Base-by-base conservation (phyloP, 2,888 invertebrate species). In the Caenorhabditis sinica region DNA sequence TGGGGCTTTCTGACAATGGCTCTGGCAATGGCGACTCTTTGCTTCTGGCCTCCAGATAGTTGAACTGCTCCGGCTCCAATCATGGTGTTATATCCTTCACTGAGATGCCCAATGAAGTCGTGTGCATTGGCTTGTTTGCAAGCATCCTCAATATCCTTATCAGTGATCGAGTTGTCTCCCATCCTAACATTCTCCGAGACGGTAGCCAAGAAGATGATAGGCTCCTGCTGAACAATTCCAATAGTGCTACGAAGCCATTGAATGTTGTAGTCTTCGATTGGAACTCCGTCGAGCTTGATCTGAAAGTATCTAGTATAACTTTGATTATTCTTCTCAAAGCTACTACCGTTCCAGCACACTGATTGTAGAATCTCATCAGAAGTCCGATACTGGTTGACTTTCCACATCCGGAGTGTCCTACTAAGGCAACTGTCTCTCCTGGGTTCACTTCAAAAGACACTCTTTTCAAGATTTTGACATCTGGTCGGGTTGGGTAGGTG, bases 211-310 rank as follows among this genome's bases (percentile, higher is more conserved):
- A 93, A 93, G 58, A 94, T 87, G 2, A 93, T 92, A 8, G 93
- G 93, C 69, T 94, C 94, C 88, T 94, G 94, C 13, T 93, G 93
- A 5, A 94, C 94, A 63, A 93, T 82, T 17, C 93, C 90, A 15
- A 93, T 90, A 83, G 93, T 92, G 74, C 89, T 80, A 68, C 93
- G 93, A 15, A 93, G 89, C 90, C 92, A 93, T 33, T 86, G 77
- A 23, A 90, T 86, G 69, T 92, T 92, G 72, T 90, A 81, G 53
- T 90, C 86, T 6, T 83, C 58, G 15, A 91, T 83, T 23, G 89
- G 91, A 9, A 81, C 83, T 2, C 93, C 94, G 90, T 94, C 94
- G 11, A 94, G 87, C 33, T 89, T 89, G 20, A 94, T 89, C 93
- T 91, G 53, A 43, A 87, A 72, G n/a, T 2, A 13, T 51, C 33